Conservation (phyloP, 2,888 invertebrate species). For the Crepidodera aurea region DNA sequence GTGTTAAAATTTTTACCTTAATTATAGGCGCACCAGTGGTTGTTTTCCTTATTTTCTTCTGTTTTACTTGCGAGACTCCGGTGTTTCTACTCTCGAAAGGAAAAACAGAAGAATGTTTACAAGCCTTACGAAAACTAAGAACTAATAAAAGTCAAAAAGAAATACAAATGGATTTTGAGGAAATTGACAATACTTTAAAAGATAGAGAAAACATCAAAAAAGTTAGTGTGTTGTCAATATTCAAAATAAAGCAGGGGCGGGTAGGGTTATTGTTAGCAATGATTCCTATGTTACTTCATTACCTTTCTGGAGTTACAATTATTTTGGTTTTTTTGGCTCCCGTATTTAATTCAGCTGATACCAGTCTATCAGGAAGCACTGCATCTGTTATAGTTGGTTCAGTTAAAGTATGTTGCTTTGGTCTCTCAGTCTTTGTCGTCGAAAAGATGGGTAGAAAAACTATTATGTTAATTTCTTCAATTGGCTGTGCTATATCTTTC, state of each 20-base stretch:
- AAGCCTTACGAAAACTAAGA: slow-evolving; percentile 3
- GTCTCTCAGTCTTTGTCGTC: slow-evolving; percentile 74
- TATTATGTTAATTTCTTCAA: slow-evolving; percentile 73
- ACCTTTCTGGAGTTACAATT: slow-evolving; percentile 9
- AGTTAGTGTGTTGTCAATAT: background rate
- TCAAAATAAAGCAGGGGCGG: slow-evolving; percentile 1
- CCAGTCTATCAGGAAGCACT: slow-evolving; percentile 17
- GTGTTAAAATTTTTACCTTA: slow-evolving; percentile 15
- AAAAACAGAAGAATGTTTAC: slow-evolving; percentile 1
- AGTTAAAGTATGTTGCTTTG: slow-evolving; percentile 71
- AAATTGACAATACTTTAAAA: slow-evolving; percentile 12
- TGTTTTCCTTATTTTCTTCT: background rate
- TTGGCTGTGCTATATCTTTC: slow-evolving; percentile 69
- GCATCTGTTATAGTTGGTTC: slow-evolving; percentile 23
- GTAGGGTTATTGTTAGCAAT: slow-evolving; percentile 21
- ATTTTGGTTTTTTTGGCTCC: slow-evolving; percentile 24
- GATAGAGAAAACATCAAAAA: background rate
- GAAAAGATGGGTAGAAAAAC: slow-evolving; percentile 76
- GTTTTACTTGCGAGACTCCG: slow-evolving; percentile 20
- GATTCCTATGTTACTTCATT: background rate
- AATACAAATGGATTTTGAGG: slow-evolving; percentile 5
- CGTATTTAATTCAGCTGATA: slow-evolving; percentile 20
- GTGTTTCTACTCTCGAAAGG: slow-evolving; percentile 3
- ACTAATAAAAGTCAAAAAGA: slow-evolving; percentile 10
- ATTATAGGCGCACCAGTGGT: slow-evolving; percentile 9